Evolutionary conservation across 2,113 vertebrate genomes (phyloP).

Genomic region (Myiozetetes cayanensis): DNA sequence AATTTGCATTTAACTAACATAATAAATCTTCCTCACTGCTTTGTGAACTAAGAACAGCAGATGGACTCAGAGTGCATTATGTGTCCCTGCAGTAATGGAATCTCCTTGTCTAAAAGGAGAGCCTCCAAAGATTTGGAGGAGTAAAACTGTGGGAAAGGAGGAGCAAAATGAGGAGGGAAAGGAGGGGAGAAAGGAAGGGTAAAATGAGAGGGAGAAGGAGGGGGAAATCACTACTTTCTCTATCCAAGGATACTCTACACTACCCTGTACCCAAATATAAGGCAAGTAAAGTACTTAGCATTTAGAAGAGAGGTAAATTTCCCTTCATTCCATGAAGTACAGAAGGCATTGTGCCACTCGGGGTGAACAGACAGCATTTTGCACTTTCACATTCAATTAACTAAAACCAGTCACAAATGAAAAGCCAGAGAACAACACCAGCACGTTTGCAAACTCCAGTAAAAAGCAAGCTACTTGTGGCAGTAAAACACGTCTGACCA

Average conservation of each 20-base stretch:
- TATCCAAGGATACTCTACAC: not conserved
- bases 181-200: not conserved
- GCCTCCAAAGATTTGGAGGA: not conserved
- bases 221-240: not conserved
- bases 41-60: not conserved
- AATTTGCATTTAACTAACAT: not conserved
- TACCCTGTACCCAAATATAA: not conserved
- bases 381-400: not conserved
- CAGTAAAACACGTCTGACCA: not conserved
- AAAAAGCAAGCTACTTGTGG: not conserved
- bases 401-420: not conserved
- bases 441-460: not conserved
- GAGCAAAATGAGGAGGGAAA: not conserved
- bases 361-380: not conserved
- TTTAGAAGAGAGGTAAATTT: not conserved
- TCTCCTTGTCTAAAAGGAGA: not conserved
- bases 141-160: not conserved
- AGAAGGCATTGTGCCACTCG: not conserved
- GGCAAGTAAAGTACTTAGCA: not conserved
- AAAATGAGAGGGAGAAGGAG: not conserved
- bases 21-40: not conserved
- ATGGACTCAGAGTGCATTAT: not conserved
- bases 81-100: not conserved
- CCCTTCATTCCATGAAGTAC: not conserved
- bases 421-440: not conserved